Evolutionary conservation across 1,140 invertebrate species (phyloP).

Genomic region (Nylanderia fulva): DNA sequence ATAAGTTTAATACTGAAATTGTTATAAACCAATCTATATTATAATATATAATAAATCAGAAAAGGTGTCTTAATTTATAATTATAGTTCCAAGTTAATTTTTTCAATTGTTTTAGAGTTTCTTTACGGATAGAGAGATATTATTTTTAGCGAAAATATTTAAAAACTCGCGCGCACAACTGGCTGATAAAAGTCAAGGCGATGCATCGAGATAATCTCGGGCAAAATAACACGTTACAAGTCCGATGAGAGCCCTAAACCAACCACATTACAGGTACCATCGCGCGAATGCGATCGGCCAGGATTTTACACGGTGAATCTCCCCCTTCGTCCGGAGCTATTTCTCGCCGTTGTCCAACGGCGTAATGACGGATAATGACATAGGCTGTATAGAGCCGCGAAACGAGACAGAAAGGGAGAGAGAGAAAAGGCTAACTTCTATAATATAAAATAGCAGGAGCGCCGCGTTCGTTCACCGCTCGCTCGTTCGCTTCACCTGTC

Average conservation of each 20-base stretch:
- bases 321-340: slow-evolving; percentile 55
- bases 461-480: slow-evolving; percentile 67
- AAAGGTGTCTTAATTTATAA: not conserved
- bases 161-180: not conserved
- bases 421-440: slow-evolving; percentile 59
- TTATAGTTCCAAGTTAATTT: not conserved
- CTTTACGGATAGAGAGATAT: not conserved
- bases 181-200: slow-evolving; percentile 2
- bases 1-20: not conserved
- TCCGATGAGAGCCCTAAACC: not conserved
- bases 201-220: slow-evolving; percentile 14
- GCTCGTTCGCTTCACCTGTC: slow-evolving; percentile 58
- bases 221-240: slow-evolving; percentile 39
- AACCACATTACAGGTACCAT: slow-evolving; percentile 36
- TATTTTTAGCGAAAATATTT: not conserved
- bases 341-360: slow-evolving; percentile 68
- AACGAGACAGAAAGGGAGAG: not conserved
- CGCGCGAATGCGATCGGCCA: slow-evolving; percentile 46
- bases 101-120: not conserved
- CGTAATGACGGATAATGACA: slow-evolving; percentile 75
- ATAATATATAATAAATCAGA: slow-evolving; percentile 10
- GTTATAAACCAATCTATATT: not conserved
- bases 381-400: slow-evolving; percentile 66
- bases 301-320: slow-evolving; percentile 60
- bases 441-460: slow-evolving; percentile 66